A percentile compares a stretch with the other conserved stretches of the same genome.
Evolutionary conservation across 2,113 vertebrate species (phyloP).

Genomic region (Crotalus helleri): DNA sequence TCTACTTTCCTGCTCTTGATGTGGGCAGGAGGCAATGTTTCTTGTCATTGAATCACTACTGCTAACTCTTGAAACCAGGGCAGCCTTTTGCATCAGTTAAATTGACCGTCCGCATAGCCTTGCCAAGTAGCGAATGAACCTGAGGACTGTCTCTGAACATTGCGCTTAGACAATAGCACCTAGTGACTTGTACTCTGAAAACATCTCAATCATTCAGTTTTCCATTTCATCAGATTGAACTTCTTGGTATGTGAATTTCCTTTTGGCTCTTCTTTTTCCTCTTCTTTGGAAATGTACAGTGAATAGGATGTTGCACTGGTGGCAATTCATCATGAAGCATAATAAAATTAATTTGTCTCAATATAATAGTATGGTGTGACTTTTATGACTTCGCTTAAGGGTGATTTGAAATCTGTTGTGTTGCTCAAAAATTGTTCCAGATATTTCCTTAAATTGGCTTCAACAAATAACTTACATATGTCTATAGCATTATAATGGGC

Average conservation of each 20-base stretch:
- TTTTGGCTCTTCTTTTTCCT: not conserved
- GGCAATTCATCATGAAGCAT: slow-evolving; percentile 81
- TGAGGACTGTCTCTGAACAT: slow-evolving; percentile 75
- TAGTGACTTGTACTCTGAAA: slow-evolving; percentile 72
- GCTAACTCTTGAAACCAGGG: slow-evolving; percentile 61
- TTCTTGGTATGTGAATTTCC: slow-evolving; percentile 78
- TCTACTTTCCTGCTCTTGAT: slow-evolving; percentile 52
- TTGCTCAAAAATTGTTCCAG: slow-evolving; percentile 2
- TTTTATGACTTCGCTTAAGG: slow-evolving; percentile 21
- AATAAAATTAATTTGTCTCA: slow-evolving; percentile 83
- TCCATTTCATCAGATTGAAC: slow-evolving; percentile 73
- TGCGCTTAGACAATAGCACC: slow-evolving; percentile 75
- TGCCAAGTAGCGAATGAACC: slow-evolving; percentile 71
- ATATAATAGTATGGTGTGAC: slow-evolving; percentile 49
- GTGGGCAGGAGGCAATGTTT: slow-evolving; percentile 48
- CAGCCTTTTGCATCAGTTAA: slow-evolving; percentile 66
- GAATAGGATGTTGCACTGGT: slow-evolving; percentile 83
- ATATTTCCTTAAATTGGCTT: not conserved
- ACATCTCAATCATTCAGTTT: slow-evolving; percentile 75
- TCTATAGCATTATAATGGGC: slow-evolving; percentile 46
- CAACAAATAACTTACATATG: slow-evolving; percentile 26
- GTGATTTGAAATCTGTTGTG: not conserved
- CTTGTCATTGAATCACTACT: slow-evolving; percentile 51
- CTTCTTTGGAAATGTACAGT: slow-evolving; percentile 76
- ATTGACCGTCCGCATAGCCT: slow-evolving; percentile 68